These are phyloP conservation scores for Hemibagrus guttatus DNA, from an alignment of 2,797 vertebrate genomes.

Conservation along the genomic window DNA sequence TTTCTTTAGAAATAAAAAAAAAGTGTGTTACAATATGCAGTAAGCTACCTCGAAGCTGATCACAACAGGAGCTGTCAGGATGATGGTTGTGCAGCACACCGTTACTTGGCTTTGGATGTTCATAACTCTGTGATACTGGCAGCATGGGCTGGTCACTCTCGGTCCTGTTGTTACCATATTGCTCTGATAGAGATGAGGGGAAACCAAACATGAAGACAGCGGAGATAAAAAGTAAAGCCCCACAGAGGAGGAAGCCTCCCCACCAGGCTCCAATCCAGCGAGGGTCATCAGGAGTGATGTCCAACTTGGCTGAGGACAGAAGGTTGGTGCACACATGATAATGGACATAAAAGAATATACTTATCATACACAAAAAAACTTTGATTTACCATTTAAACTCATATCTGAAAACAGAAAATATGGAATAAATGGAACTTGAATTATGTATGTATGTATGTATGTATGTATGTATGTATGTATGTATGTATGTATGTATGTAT, in stretches of 20 bases:
- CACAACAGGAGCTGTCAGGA: conserved; percentile 86
- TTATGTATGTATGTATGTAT: no score
- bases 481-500: no score
- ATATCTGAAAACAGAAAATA: background rate
- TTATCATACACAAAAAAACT: background rate
- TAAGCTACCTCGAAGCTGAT: conserved; percentile 88
- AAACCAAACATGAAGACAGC: conserved; percentile 97
- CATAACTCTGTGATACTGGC: conserved; percentile 78
- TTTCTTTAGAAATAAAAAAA: background rate
- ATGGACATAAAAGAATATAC: background rate
- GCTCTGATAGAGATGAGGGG: conserved; percentile 85
- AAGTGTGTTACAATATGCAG: background rate
- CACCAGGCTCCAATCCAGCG: conserved; percentile 99
- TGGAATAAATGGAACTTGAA: no score
- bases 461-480: no score
- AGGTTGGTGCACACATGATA: background rate
- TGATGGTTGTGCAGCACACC: conserved; percentile 79
- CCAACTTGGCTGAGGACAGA: conserved; percentile 78
- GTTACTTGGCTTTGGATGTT: conserved; percentile 88
- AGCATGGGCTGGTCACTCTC: conserved; percentile 96
- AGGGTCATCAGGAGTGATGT: conserved; percentile 92
- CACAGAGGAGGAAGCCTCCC: conserved; percentile 96
- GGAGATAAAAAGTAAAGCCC: conserved; percentile 97
- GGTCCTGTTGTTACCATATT: conserved; percentile 68
- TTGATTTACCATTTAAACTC: background rate